Percentiles rank a stretch among this genome's conserved stretches.
Evolutionary conservation across 2,888 invertebrate species (phyloP).

Genomic region (Drosophila affinis): DNA sequence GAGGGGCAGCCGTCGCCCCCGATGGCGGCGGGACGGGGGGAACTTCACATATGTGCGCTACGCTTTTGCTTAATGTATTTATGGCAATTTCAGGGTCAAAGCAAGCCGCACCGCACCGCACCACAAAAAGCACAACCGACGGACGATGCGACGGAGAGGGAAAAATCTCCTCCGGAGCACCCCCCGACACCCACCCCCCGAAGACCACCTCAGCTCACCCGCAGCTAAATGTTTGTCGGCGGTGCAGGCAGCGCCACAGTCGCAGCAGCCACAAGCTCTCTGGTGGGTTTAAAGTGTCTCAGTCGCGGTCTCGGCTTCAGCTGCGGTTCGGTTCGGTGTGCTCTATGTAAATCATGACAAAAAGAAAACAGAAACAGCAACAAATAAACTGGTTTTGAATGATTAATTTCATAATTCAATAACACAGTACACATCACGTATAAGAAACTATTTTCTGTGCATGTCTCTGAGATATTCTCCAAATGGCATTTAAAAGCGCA

Average conservation of each 20-base stretch:
- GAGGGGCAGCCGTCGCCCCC: neutral
- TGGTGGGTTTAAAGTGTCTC: constrained; percentile 75
- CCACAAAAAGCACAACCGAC: constrained; percentile 20
- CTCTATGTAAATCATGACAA: constrained; percentile 70
- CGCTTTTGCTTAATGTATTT: constrained; percentile 76
- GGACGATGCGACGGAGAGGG: constrained; percentile 7
- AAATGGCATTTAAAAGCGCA: constrained; percentile 11
- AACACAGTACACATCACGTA: constrained; percentile 36
- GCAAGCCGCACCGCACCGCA: constrained; percentile 22
- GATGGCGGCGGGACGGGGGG: constrained; percentile 12
- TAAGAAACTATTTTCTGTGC: constrained; percentile 57
- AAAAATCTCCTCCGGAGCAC: constrained; percentile 42
- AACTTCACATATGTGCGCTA: constrained; percentile 52
- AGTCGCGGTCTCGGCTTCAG: constrained; percentile 9
- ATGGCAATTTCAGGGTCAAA: constrained; percentile 76
- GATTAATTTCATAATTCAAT: constrained; percentile 76
- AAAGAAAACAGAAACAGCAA: constrained; percentile 12
- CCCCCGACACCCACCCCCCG: neutral
- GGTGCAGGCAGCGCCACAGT: constrained; percentile 11
- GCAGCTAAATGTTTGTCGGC: constrained; percentile 72
- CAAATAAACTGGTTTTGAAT: constrained; percentile 66
- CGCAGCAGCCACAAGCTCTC: constrained; percentile 14
- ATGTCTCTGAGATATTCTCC: constrained; percentile 8
- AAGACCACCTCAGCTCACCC: too few relatives aligned
- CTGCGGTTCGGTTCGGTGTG: constrained; percentile 34